Evolutionary conservation across 2,797 vertebrate species (phyloP).

Genomic region (Onychomys leucogaster): DNA sequence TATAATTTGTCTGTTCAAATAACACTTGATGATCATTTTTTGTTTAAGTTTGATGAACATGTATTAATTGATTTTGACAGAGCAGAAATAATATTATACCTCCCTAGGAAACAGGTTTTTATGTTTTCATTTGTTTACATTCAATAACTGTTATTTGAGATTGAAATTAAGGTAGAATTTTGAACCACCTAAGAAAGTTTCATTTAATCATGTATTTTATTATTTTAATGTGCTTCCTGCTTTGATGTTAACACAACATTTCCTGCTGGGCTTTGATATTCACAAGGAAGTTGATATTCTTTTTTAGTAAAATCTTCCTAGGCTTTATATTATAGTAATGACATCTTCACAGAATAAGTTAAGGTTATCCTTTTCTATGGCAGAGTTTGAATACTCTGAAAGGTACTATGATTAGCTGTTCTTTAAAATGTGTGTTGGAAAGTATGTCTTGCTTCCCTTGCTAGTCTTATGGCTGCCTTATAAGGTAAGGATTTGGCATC

Average conservation of each 20-base stretch:
- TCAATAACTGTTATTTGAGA: conserved; percentile 7
- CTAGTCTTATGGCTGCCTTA: not conserved
- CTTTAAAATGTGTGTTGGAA: not conserved
- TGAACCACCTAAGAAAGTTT: not conserved
- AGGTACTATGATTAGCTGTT: not conserved
- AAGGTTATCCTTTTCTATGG: not conserved
- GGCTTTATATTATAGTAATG: not conserved
- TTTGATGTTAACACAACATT: not conserved
- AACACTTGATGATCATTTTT: not conserved
- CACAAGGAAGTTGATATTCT: not conserved
- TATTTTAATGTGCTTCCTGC: not conserved
- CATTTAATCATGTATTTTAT: not conserved
- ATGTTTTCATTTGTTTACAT: not conserved
- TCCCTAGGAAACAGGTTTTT: not conserved
- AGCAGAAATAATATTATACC: not conserved
- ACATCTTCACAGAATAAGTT: not conserved
- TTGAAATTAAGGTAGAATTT: conserved; percentile 6
- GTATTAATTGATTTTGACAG: not conserved
- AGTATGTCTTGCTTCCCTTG: not conserved
- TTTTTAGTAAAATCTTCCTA: not conserved
- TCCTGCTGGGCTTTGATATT: conserved; percentile 15
- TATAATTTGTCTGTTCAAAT: not conserved
- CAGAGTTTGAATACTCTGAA: not conserved
- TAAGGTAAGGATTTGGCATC: not conserved
- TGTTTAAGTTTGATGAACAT: not conserved